phyloP scores from a whole-genome alignment of 1,140 invertebrate genomes.

The Drosophila navojoa region DNA sequence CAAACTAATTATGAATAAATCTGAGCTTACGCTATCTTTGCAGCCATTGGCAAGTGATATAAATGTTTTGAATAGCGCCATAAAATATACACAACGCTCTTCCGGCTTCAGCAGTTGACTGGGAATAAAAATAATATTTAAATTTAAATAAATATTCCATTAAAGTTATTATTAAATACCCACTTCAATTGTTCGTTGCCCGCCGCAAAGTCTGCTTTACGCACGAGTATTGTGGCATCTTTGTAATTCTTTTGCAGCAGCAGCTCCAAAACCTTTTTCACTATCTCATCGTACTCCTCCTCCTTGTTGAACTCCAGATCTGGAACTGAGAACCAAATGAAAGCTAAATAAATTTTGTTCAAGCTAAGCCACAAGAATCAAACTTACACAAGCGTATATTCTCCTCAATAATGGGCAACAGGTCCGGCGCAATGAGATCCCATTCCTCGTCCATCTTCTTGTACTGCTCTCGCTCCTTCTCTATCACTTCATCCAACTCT shows the following conservation, averaged over 20 bases:
- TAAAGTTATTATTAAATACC: neutral
- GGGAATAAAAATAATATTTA: neutral
- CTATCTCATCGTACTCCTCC: constrained; percentile 69
- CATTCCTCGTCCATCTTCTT: constrained; percentile 84
- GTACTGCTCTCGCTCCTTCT: constrained; percentile 77
- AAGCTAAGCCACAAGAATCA: neutral
- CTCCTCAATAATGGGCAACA: constrained; percentile 83
- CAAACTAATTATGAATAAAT: neutral
- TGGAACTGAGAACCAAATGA: constrained; percentile 29
- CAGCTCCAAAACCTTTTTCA: constrained; percentile 56
- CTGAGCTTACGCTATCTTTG: constrained; percentile 64
- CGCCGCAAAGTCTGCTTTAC: constrained; percentile 66
- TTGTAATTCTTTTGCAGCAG: constrained; percentile 69
- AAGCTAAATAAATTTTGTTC: neutral
- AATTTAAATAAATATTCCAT: neutral
- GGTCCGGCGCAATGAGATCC: constrained; percentile 66
- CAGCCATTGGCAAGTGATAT: constrained; percentile 63
- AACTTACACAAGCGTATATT: constrained; percentile 70
- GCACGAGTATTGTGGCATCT: constrained; percentile 62
- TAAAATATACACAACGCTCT: constrained; percentile 68
- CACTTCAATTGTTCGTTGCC: constrained; percentile 65
- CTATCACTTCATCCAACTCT: constrained; percentile 85
- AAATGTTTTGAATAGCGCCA: constrained; percentile 71
- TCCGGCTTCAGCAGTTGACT: constrained; percentile 59
- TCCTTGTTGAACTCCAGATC: constrained; percentile 65